Conservation (phyloP, 37 sponge, comb jelly and placozoan species). For the Hexactinellida sp. region DNA sequence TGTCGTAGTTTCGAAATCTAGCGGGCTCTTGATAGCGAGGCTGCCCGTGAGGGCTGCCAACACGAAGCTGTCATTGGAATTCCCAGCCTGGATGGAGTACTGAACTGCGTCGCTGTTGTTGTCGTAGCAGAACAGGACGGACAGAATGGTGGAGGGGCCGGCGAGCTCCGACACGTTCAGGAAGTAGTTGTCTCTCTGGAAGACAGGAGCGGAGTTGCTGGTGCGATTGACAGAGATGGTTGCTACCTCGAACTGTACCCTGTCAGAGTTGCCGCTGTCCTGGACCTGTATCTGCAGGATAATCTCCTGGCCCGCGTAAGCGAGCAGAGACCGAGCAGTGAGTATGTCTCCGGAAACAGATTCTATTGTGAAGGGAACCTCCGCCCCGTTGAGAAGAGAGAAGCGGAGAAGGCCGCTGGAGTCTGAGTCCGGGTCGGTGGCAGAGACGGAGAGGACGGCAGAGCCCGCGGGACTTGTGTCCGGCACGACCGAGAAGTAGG, state of each 20-base stretch:
- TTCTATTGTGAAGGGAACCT: neutral
- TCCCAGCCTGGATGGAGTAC: neutral
- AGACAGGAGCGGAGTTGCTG: neutral
- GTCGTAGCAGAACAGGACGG: neutral
- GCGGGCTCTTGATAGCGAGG: neutral
- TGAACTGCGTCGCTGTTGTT: neutral
- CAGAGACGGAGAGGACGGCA: neutral
- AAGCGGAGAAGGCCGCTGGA: neutral
- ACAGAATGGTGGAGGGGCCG: neutral
- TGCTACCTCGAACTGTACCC: neutral
- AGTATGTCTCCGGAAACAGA: neutral
- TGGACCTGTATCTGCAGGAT: neutral
- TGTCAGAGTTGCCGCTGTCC: neutral
- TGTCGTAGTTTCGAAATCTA: neutral
- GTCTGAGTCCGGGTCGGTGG: neutral
- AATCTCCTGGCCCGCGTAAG: neutral
- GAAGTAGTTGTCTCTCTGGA: constrained; percentile 10
- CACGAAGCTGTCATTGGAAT: neutral
- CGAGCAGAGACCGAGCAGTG: neutral
- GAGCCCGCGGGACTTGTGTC: neutral
- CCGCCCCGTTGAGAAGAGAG: neutral
- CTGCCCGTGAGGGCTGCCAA: neutral
- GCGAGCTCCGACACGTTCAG: neutral
- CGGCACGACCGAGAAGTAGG: neutral
- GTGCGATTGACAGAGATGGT: neutral